Evolutionary conservation across 2,113 vertebrate genomes (phyloP), one percentile per base, ranked within the genome.

Genomic region (rat (Rattus norvegicus)): DNA sequence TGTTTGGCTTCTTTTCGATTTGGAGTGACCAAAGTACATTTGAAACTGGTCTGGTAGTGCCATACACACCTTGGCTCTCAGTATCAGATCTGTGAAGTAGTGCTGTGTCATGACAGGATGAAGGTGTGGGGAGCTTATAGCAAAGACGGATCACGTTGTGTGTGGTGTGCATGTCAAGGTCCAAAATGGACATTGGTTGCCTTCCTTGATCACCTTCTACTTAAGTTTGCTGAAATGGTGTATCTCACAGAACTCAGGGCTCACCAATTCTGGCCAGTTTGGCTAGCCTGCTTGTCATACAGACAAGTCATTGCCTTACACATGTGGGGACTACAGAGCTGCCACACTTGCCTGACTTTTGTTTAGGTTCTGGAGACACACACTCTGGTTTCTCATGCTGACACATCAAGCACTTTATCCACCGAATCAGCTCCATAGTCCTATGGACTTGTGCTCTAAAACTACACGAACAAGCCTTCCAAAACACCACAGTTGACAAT

Each of bases 401-500:
- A 69, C 13, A 69, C 67, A 30, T 12, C 22, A 61, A 63, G n/a
- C 24, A 61, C 13, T 63, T 83, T 30, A 28, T 26, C 56, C 56
- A n/a, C n/a, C 9, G 36, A 39, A 14, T 59, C 79, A 56, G n/a
- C 79, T 7, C 19, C 54, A 24, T 22, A 24, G 20, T 12, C 10
- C 54, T 24, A 1, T 24, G 30, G 19, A 56, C 36, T 47, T 17
- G 12, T 59, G 19, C 36, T 89, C 59, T 47, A 52, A 72, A 76
- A 75, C 20, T 43, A 36, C 19, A 26, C 14, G 80, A 19, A 19
- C 69, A 11, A 17, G 16, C 2, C 11, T 13, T 36, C 49, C 7
- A 5, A 43, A 8, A 76, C 1, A 33, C 36, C 28, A 0, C 1
- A 1, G 70, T 49, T 6, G 39, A 61, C 22, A 14, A 5, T 17